Evolutionary conservation across 2,797 vertebrate genomes (phyloP).

Genomic region (Chelonia mydas): DNA sequence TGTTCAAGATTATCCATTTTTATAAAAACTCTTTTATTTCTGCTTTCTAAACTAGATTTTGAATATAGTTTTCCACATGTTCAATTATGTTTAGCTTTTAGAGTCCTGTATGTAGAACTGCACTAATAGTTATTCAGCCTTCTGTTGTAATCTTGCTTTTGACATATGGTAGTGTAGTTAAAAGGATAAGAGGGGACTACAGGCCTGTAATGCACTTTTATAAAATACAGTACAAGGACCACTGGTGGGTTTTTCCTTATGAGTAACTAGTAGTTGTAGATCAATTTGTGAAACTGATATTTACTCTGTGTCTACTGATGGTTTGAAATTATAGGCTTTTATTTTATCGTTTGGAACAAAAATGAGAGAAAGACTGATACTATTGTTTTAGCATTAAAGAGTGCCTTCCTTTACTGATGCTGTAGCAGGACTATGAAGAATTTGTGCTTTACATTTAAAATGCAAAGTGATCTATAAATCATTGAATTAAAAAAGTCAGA

Average conservation of each 20-base stretch:
- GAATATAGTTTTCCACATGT: neutral
- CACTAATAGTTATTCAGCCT: neutral
- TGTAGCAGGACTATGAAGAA: constrained; percentile 28
- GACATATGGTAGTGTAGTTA: neutral
- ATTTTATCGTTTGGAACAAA: constrained; percentile 59
- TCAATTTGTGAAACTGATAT: constrained; percentile 42
- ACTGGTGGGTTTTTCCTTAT: constrained; percentile 6
- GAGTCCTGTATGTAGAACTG: neutral
- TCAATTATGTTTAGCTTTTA: neutral
- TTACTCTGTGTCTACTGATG: constrained; percentile 62
- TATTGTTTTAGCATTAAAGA: constrained; percentile 56
- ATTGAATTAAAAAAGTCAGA: neutral
- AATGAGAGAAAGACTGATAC: constrained; percentile 14
- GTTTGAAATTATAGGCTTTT: constrained; percentile 70
- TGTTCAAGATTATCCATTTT: neutral
- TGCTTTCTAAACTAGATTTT: neutral
- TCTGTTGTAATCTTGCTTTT: neutral
- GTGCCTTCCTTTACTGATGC: neutral
- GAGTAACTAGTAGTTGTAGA: constrained; percentile 4
- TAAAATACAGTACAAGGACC: constrained; percentile 12
- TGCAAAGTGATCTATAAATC: neutral
- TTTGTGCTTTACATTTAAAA: constrained; percentile 55
- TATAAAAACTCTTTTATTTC: neutral
- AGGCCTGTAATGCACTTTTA: constrained; percentile 13
- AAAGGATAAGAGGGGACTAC: neutral